phyloP scores from a whole-genome alignment of 2,797 vertebrate species.

The Galago senegalensis region DNA sequence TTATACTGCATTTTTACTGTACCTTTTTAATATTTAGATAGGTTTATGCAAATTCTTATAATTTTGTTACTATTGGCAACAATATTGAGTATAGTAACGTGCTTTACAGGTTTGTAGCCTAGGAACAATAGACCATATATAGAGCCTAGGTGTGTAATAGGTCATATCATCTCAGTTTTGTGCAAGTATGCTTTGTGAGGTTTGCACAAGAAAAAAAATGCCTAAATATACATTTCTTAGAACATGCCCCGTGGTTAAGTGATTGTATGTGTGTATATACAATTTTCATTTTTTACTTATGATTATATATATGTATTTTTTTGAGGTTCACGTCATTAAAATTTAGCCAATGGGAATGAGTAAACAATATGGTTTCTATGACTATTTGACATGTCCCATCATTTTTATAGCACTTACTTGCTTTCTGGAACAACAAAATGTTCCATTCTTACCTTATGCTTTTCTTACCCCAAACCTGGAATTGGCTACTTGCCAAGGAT shows the following conservation, averaged over 20 bases:
- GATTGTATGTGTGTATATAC: background rate
- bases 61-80: background rate
- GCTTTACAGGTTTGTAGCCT: background rate
- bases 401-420: slow-evolving; percentile 33
- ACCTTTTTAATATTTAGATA: background rate
- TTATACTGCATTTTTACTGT: background rate
- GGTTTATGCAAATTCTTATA: no score
- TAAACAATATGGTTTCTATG: background rate
- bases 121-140: background rate
- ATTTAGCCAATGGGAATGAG: background rate
- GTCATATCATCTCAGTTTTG: background rate
- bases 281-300: no score
- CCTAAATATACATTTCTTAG: background rate
- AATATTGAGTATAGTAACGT: background rate
- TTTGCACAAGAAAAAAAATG: background rate
- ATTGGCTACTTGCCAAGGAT: background rate
- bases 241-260: background rate
- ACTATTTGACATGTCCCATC: background rate
- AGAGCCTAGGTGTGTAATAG: no score
- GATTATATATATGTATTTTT: background rate
- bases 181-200: background rate
- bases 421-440: background rate
- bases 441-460: background rate
- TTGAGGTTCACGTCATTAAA: slow-evolving; percentile 32
- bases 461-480: background rate